Evolutionary conservation across 2,888 invertebrate genomes (phyloP), one percentile per base, ranked within the genome.

Genomic region (Siphonodentalium dalli): DNA sequence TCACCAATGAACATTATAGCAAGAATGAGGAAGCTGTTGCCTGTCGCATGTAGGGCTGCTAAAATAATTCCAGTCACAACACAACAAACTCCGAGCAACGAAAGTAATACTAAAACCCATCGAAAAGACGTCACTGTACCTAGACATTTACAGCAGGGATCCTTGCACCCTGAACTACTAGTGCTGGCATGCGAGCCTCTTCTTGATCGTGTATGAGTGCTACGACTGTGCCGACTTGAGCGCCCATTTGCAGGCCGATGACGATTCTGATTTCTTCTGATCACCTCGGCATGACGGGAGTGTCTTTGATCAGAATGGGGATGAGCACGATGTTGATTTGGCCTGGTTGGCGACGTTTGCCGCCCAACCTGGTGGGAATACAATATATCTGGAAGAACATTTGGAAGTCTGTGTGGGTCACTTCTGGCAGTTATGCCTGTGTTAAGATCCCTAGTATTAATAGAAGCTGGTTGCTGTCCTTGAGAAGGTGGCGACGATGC

Each of bases 1-100:
- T 74, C 61, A 80, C 80, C 80, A 53, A 79, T 74, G 61, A 80
- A 80, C 77, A 79, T 79, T 31, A 79, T 74, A 15, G 78, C 76
- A 23, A 79, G 63, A 43, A 76, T 76, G 26, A 80, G 72, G 61
- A 75, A 78, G 40, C 74, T 76, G 53, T 70, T 71, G 23, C 72
- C 72, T 5, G 73, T 68, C 15, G 72, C 69, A 59, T 75, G 77
- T 3, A 80, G 65, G 8, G 76, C 77, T 2, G 79, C 80, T 21
- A 80, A 63, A 8, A 78, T 70, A 45, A 79, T 75, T 3, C 80
- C 80, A n/a, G 77, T 71, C 24, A 77, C 71, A 4, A 79, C 74
- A 67, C 79, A 79, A 51, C 73, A 70, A 27, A 78, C 75, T 21
- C 80, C 80, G 18, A 79, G 64, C 27, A 78, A 49, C 1, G 78